Evolutionary conservation across 2,888 invertebrate genomes (phyloP).

Genomic region (Papilio gigon): DNA sequence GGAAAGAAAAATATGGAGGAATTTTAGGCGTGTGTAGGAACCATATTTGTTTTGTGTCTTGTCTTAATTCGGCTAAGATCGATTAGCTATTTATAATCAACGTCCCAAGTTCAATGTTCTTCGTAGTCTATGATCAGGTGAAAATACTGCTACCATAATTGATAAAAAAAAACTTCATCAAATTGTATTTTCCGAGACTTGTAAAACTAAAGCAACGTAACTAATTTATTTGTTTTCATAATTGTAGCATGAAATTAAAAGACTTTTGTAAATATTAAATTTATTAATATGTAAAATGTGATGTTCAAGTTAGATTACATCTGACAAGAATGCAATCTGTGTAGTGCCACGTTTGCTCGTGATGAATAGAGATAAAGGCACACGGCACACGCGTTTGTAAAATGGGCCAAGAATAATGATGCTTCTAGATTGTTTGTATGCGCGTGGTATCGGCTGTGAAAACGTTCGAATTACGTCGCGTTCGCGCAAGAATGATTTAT

Average conservation of each 20-base stretch:
- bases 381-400: conserved; percentile 30
- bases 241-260: too few relatives aligned
- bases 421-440: conserved; percentile 43
- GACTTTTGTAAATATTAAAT: background rate
- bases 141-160: too few relatives aligned
- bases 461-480: conserved; percentile 56
- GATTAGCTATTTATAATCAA: conserved; percentile 69
- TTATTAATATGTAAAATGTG: background rate
- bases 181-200: too few relatives aligned
- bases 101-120: conserved; percentile 67
- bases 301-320: conserved; percentile 16
- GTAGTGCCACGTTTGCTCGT: conserved; percentile 30
- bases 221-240: too few relatives aligned
- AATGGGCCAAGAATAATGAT: conserved; percentile 39
- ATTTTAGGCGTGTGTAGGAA: conserved; percentile 50
- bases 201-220: too few relatives aligned
- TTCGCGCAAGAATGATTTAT: conserved; percentile 71
- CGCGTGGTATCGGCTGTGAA: conserved; percentile 48
- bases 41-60: conserved; percentile 56
- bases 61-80: conserved; percentile 72
- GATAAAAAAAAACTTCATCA: too few relatives aligned
- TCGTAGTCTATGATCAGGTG: conserved; percentile 50
- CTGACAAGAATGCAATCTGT: conserved; percentile 36
- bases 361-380: conserved; percentile 38
- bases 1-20: conserved; percentile 54